These are phyloP conservation scores for Mythimna impura DNA, from an alignment of 2,888 invertebrate genomes.

Conservation along the genomic window DNA sequence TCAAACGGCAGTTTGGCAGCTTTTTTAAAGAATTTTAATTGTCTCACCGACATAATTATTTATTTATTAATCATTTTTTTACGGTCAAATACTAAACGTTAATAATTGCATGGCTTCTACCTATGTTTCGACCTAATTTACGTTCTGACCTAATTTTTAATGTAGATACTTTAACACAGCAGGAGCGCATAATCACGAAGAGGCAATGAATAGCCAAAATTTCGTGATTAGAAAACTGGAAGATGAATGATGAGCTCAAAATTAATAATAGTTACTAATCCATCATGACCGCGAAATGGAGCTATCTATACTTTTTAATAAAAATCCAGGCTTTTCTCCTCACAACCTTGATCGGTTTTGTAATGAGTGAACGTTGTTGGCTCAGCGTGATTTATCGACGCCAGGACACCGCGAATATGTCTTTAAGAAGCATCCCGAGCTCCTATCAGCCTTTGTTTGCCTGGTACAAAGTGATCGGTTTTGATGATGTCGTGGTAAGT, in stretches of 20 bases:
- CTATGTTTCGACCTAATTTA: too few species aligned
- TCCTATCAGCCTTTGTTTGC: slow-evolving; percentile 41
- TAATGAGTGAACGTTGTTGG: slow-evolving; percentile 57
- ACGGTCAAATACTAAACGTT: too few species aligned
- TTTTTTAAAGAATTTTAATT: too few species aligned
- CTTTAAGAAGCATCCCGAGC: slow-evolving; percentile 7
- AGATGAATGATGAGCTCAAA: slow-evolving; percentile 43
- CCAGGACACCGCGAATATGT: slow-evolving; percentile 31
- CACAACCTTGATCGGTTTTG: slow-evolving; percentile 41
- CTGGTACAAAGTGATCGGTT: slow-evolving; percentile 40
- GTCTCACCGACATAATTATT: too few species aligned
- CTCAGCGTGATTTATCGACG: slow-evolving; percentile 57
- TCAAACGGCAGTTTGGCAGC: too few species aligned
- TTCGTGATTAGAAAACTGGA: slow-evolving; percentile 5
- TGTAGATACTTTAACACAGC: background rate
- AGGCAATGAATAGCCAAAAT: slow-evolving; percentile 27
- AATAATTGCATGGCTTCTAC: too few species aligned
- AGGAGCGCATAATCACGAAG: slow-evolving; percentile 21
- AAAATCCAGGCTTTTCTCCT: slow-evolving; percentile 25
- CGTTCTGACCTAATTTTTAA: background rate
- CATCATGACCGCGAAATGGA: slow-evolving; percentile 19
- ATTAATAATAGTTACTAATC: slow-evolving; percentile 24
- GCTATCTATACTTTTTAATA: slow-evolving; percentile 19
- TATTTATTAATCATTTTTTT: too few species aligned
- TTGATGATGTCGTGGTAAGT: background rate